Percentiles rank a stretch among this genome's conserved stretches.
These are phyloP conservation scores for Arbacia lixula DNA, from an alignment of 53 echinoderm and acorn worm species.

Conservation along the genomic window DNA sequence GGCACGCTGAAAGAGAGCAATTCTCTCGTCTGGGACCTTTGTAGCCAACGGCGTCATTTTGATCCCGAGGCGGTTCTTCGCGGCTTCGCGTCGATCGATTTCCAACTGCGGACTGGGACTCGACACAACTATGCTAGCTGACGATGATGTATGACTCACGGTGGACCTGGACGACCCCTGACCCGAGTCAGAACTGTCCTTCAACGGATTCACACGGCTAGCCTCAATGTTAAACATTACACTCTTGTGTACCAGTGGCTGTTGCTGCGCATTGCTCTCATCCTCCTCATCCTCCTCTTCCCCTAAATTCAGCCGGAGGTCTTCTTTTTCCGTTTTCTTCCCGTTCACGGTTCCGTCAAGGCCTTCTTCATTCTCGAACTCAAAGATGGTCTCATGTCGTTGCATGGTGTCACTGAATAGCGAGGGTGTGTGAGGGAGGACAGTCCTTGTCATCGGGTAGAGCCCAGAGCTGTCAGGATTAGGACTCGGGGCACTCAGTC, in stretches of 20 bases:
- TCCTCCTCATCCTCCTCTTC: neutral
- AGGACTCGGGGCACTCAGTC: slow-evolving; percentile 76
- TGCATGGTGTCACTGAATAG: slow-evolving; percentile 26
- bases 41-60: slow-evolving; percentile 85
- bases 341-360: neutral
- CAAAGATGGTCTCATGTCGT: slow-evolving; percentile 73
- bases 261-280: neutral
- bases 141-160: slow-evolving; percentile 70
- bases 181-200: slow-evolving; percentile 87
- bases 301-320: slow-evolving; percentile 36
- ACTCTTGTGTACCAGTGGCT: neutral
- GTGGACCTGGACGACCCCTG: slow-evolving; percentile 84
- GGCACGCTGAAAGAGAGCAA: slow-evolving; percentile 25
- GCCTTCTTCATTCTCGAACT: slow-evolving; percentile 55
- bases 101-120: slow-evolving; percentile 86
- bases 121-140: slow-evolving; percentile 65
- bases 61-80: slow-evolving; percentile 68
- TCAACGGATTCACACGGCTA: slow-evolving; percentile 69
- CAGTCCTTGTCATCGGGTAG: slow-evolving; percentile 58
- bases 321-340: neutral
- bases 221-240: slow-evolving; percentile 79
- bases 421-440: slow-evolving; percentile 69
- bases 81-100: slow-evolving; percentile 31
- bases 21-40: slow-evolving; percentile 43
- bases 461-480: slow-evolving; percentile 56